Evolutionary conservation across 2,797 vertebrate species (phyloP).

Genomic region (Petrocephalus schoutedeni): DNA sequence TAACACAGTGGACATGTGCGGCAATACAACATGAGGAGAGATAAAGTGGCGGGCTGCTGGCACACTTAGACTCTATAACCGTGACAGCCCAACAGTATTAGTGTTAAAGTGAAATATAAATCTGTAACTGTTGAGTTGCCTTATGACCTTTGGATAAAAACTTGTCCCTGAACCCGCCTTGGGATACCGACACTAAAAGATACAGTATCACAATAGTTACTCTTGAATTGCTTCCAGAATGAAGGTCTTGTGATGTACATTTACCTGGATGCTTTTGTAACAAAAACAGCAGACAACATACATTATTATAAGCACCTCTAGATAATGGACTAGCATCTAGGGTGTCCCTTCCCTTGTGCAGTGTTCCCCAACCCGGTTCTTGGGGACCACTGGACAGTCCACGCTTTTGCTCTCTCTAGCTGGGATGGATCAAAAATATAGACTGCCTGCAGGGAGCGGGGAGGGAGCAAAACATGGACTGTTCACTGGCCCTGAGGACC

Average conservation of each 20-base stretch:
- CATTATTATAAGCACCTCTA: not conserved
- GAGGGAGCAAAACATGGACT: too few species aligned
- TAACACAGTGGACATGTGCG: not conserved
- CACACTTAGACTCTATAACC: not conserved
- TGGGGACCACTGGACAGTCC: too few species aligned
- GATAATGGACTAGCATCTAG: not conserved
- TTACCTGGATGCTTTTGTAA: not conserved
- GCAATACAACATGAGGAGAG: not conserved
- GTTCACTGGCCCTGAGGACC: too few species aligned
- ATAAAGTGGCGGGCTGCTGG: not conserved
- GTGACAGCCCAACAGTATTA: not conserved
- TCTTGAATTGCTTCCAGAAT: not conserved
- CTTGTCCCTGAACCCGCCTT: not conserved
- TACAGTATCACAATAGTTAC: not conserved
- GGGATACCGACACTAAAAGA: not conserved
- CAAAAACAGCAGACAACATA: not conserved
- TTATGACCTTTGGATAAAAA: not conserved
- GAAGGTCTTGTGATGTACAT: not conserved
- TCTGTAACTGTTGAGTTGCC: not conserved
- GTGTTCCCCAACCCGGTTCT: too few species aligned
- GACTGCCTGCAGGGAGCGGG: too few species aligned
- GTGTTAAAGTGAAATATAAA: not conserved
- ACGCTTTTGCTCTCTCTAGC: too few species aligned
- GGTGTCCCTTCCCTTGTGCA: not conserved
- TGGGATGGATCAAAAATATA: too few species aligned